Conservation (phyloP, 2,888 invertebrate genomes). For the Odontothrips loti region DNA sequence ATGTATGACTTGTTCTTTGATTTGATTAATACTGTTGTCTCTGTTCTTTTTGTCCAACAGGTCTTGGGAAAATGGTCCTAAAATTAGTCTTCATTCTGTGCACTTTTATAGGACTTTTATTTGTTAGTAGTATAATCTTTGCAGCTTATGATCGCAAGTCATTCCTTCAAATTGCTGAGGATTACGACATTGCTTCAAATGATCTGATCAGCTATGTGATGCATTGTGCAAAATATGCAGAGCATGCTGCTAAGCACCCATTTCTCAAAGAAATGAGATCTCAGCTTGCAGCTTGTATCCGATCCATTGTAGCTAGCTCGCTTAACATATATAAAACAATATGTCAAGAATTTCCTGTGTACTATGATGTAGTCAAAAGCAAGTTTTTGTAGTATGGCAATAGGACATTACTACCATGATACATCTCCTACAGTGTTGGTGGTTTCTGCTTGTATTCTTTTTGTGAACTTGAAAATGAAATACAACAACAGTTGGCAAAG, state of each 20-base stretch:
- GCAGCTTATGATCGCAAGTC: constrained; percentile 21
- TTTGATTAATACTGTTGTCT: background rate
- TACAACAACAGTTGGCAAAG: too few species aligned
- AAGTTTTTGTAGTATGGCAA: background rate
- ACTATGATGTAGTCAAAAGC: background rate
- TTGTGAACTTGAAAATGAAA: too few species aligned
- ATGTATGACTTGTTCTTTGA: background rate
- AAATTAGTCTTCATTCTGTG: background rate
- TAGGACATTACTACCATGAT: too few species aligned
- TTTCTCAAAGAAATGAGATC: background rate
- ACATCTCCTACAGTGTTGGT: too few species aligned
- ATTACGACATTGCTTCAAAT: background rate
- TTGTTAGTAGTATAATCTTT: background rate
- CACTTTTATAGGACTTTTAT: background rate
- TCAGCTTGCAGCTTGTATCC: background rate
- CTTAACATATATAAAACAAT: constrained; percentile 2
- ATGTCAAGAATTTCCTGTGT: constrained; percentile 2
- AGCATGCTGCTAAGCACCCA: background rate
- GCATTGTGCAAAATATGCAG: background rate
- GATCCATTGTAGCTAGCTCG: background rate
- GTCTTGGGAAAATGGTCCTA: background rate
- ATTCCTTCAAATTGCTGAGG: background rate
- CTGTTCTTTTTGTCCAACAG: background rate
- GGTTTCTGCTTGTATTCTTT: too few species aligned
- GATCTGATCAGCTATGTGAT: background rate